Conservation (phyloP, 2,113 vertebrate genomes). For the Uria lomvia region DNA sequence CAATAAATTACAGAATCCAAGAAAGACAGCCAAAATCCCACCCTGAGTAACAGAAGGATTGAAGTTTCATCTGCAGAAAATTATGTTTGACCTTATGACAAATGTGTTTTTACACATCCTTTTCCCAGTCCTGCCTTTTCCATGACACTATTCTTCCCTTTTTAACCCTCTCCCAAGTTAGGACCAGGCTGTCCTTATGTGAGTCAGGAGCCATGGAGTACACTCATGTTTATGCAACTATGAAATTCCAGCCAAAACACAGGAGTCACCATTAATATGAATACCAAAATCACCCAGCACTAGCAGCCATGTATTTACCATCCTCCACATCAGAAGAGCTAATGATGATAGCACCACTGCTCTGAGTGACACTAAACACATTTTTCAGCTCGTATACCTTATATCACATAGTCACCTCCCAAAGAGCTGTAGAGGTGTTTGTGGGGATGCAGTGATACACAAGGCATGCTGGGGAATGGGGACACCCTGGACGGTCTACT, state of each 20-base stretch:
- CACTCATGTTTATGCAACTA: background rate
- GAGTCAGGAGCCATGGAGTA: background rate
- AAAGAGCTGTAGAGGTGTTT: background rate
- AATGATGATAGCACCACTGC: background rate
- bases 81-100: background rate
- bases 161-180: background rate
- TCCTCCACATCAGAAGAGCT: background rate
- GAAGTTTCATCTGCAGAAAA: background rate
- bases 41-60: background rate
- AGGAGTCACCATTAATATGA: background rate
- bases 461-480: background rate
- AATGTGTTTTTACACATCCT: background rate
- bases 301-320: background rate
- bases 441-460: background rate
- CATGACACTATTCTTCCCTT: background rate
- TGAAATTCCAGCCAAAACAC: background rate
- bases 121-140: background rate
- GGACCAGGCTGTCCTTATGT: background rate
- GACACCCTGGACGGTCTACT: background rate
- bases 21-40: background rate
- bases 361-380: background rate
- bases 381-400: background rate
- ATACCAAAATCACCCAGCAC: background rate
- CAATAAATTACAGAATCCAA: background rate
- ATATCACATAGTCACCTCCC: background rate